These are phyloP conservation scores for Pogona vitticeps DNA, from an alignment of 2,113 vertebrate genomes.

Conservation along the genomic window DNA sequence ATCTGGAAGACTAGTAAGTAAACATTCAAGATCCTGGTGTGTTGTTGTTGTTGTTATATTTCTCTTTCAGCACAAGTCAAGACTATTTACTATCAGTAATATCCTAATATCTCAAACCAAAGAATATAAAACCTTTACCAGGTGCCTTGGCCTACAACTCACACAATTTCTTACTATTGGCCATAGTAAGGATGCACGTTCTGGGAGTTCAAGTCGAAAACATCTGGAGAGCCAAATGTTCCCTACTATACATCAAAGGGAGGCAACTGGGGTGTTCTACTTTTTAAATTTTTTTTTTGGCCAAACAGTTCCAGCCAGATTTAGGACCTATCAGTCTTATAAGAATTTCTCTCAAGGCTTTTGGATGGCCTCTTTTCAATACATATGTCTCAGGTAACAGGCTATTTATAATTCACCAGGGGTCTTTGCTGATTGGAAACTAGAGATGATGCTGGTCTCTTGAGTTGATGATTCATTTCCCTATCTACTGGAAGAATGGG, in stretches of 20 bases:
- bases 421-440: no score
- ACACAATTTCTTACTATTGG: background rate
- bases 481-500: no score
- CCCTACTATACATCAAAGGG: no score
- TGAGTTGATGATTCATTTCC: no score
- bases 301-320: no score
- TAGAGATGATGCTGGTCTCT: no score
- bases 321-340: no score
- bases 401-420: background rate
- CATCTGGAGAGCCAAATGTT: no score
- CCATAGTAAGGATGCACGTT: no score
- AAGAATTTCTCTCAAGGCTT: background rate
- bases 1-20: background rate
- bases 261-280: no score
- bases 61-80: background rate
- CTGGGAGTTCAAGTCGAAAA: no score
- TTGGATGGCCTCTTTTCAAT: slow-evolving; percentile 39
- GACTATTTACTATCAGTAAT: background rate
- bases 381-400: slow-evolving; percentile 51
- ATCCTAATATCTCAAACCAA: background rate
- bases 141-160: background rate
- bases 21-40: background rate
- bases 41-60: background rate
- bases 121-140: background rate
- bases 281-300: no score